Percentiles rank a stretch among this genome's conserved stretches.
phyloP scores from a whole-genome alignment of 2,797 vertebrate genomes.

The Parotocinclus haroldoi region DNA sequence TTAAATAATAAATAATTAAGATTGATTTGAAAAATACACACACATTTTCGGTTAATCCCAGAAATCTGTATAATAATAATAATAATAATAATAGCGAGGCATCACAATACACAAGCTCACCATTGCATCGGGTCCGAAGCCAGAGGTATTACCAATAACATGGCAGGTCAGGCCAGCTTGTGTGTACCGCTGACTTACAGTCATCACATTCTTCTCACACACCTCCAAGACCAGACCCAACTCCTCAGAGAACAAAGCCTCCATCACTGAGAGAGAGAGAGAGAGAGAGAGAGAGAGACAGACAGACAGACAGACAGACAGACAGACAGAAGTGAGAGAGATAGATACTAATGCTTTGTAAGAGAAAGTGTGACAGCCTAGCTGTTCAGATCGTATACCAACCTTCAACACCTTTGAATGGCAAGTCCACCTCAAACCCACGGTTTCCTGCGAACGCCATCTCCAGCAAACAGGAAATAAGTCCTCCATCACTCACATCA shows the following conservation, averaged over 20 bases:
- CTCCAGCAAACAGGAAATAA: constrained; percentile 84
- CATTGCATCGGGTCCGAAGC: constrained; percentile 73
- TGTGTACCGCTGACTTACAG: constrained; percentile 66
- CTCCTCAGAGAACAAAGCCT: constrained; percentile 87
- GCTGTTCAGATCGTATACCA: constrained; percentile 5
- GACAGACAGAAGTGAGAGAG: no score
- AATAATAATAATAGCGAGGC: no score
- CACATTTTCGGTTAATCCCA: no score
- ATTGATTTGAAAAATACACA: no score
- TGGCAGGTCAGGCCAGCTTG: constrained; percentile 71
- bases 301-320: no score
- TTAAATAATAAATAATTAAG: no score
- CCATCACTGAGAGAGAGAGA: constrained; percentile 62
- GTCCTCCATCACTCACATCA: constrained; percentile 89
- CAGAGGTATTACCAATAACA: constrained; percentile 72
- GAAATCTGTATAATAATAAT: no score
- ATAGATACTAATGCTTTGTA: background rate
- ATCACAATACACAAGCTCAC: constrained; percentile 70
- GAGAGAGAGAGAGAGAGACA: background rate
- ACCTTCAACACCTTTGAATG: constrained; percentile 66
- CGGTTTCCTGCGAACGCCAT: constrained; percentile 92
- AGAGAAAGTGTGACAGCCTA: background rate
- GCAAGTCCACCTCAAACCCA: constrained; percentile 76
- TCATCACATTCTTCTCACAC: constrained; percentile 51
- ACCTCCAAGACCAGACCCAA: constrained; percentile 85